A percentile compares a stretch with the other conserved stretches of the same genome.
Evolutionary conservation across 2,888 invertebrate species (phyloP).

Genomic region (Hypsopygia costalis): DNA sequence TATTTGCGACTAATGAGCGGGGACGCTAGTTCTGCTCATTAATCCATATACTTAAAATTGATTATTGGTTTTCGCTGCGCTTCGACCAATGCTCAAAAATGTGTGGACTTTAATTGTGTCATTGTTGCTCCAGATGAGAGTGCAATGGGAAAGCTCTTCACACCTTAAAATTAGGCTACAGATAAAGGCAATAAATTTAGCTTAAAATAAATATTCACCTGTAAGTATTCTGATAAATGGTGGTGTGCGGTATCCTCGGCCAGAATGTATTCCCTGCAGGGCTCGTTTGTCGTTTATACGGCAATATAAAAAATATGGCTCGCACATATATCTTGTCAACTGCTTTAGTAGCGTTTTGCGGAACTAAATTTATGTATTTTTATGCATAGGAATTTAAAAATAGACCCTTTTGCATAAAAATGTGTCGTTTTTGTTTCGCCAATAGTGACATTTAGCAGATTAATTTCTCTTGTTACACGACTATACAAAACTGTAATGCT

Average conservation of each 20-base stretch:
- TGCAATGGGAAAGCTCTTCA: too few species aligned
- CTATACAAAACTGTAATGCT: too few species aligned
- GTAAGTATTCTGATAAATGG: background rate
- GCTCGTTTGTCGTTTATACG: background rate
- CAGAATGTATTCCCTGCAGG: background rate
- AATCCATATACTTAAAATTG: too few species aligned
- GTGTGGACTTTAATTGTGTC: too few species aligned
- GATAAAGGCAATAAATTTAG: background rate
- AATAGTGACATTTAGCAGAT: too few species aligned
- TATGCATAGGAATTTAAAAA: background rate
- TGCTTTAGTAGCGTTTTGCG: background rate
- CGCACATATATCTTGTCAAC: conserved; percentile 2
- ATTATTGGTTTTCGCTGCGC: too few species aligned
- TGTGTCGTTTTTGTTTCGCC: background rate
- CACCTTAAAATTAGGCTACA: too few species aligned
- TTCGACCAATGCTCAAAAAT: too few species aligned
- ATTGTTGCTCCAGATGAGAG: too few species aligned
- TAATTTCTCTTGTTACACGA: too few species aligned
- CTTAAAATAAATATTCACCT: background rate
- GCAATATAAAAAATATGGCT: conserved; percentile 5
- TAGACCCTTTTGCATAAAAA: background rate
- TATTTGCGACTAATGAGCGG: too few species aligned
- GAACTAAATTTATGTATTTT: conserved; percentile 1
- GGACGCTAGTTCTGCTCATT: too few species aligned
- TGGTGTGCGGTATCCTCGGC: background rate